Evolutionary conservation across 2,888 invertebrate genomes (phyloP).

Genomic region (Cephus pygmeus): DNA sequence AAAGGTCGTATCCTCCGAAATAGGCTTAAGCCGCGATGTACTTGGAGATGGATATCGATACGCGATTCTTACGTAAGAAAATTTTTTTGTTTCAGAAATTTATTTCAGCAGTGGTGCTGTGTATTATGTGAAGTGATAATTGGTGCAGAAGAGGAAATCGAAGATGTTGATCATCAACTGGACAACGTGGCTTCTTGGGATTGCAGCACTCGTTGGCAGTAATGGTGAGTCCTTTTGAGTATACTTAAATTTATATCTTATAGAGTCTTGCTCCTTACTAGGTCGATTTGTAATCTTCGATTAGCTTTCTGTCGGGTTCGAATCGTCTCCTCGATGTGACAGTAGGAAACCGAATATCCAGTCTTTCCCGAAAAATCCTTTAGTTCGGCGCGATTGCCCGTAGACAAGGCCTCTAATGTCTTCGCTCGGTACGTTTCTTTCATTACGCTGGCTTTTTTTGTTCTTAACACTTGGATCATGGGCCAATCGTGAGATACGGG

Average conservation of each 20-base stretch:
- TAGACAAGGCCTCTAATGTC: too few relatives aligned
- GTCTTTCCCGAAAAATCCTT: too few relatives aligned
- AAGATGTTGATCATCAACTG: slow-evolving; percentile 55
- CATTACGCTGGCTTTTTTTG: neutral
- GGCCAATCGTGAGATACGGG: neutral
- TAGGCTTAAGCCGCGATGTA: too few relatives aligned
- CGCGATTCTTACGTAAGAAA: neutral
- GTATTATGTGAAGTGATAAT: slow-evolving; percentile 54
- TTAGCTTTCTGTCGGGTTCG: too few relatives aligned
- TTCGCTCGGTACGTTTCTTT: neutral
- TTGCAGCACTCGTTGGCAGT: slow-evolving; percentile 53
- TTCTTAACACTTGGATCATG: neutral
- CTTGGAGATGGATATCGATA: neutral
- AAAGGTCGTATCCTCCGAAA: too few relatives aligned
- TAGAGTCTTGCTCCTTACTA: neutral
- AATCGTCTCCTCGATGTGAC: too few relatives aligned
- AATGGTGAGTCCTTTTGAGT: slow-evolving; percentile 49
- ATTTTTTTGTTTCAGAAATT: slow-evolving; percentile 10
- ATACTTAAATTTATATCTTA: neutral
- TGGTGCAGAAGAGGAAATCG: slow-evolving; percentile 38
- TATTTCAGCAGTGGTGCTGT: slow-evolving; percentile 24
- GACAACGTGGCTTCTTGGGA: slow-evolving; percentile 53
- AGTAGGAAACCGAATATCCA: too few relatives aligned
- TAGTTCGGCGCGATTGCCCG: too few relatives aligned
- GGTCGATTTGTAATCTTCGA: too few relatives aligned